These are phyloP conservation scores for Papilio glaucus DNA, from an alignment of 1,140 invertebrate species.

Conservation along the genomic window DNA sequence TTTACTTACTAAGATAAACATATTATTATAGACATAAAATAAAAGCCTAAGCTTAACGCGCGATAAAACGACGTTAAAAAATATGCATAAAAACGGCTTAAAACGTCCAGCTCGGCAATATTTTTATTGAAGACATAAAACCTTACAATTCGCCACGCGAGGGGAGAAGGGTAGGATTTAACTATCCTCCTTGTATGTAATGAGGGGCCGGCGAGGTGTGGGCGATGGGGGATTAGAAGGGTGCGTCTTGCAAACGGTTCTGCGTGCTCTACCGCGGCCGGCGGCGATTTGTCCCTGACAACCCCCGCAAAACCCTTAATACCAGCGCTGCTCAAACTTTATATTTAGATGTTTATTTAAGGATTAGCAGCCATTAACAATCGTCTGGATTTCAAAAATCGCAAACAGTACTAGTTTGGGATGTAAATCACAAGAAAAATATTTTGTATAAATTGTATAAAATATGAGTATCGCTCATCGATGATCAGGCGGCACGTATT, in stretches of 20 bases:
- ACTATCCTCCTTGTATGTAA: slow-evolving; percentile 77
- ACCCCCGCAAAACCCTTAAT: slow-evolving; percentile 61
- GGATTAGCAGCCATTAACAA: not conserved
- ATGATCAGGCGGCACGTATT: no score
- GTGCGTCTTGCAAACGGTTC: slow-evolving; percentile 78
- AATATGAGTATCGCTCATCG: no score
- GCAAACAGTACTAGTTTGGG: not conserved
- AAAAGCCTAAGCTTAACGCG: slow-evolving; percentile 17
- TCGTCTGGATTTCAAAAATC: not conserved
- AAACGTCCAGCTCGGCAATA: not conserved
- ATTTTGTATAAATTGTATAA: no score
- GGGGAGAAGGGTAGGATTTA: slow-evolving; percentile 59
- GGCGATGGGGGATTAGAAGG: slow-evolving; percentile 64
- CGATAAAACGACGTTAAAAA: slow-evolving; percentile 22
- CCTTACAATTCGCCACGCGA: slow-evolving; percentile 56
- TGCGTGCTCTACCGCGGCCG: slow-evolving; percentile 76
- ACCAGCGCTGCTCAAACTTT: slow-evolving; percentile 57
- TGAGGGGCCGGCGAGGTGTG: slow-evolving; percentile 52
- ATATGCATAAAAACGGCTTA: slow-evolving; percentile 9
- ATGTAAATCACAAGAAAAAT: no score
- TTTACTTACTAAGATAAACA: no score
- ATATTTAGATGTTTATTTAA: slow-evolving; percentile 12
- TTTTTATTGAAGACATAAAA: slow-evolving; percentile 80
- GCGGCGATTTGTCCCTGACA: slow-evolving; percentile 73
- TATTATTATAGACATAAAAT: not conserved